Conservation (phyloP, 2,797 vertebrate species). For the Balearica regulorum region DNA sequence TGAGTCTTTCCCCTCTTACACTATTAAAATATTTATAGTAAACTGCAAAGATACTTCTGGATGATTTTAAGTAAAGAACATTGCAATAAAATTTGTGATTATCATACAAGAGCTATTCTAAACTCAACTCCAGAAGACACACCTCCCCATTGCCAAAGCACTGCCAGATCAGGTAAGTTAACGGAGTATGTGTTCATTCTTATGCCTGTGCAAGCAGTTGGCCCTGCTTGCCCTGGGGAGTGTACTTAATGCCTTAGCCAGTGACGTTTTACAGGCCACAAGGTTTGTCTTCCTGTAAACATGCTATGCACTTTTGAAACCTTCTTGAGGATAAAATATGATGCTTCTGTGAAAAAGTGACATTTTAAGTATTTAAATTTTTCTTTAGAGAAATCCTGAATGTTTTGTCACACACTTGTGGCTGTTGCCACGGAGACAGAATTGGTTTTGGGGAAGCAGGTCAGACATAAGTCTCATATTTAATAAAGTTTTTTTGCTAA, state of each 20-base stretch:
- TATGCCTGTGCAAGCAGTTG: accelerated
- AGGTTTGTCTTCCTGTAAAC: neutral
- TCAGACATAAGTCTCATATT: neutral
- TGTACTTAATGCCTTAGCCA: neutral
- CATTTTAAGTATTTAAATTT: neutral
- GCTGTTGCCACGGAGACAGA: neutral
- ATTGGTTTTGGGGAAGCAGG: neutral
- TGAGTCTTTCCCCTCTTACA: neutral
- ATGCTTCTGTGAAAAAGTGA: neutral
- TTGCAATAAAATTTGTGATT: neutral
- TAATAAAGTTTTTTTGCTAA: neutral
- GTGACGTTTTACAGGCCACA: neutral
- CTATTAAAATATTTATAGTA: neutral
- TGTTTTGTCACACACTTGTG: neutral
- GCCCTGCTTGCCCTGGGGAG: neutral
- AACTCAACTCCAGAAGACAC: accelerated
- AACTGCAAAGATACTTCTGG: neutral
- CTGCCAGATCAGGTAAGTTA: neutral
- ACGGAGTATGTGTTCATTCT: neutral
- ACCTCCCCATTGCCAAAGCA: neutral
- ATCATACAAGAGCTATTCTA: neutral
- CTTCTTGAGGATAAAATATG: neutral
- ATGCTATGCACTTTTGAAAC: neutral
- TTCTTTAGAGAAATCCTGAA: neutral
- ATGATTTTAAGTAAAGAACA: neutral